A percentile compares a stretch with the other conserved stretches of the same genome.
Evolutionary conservation across 1,140 invertebrate species (phyloP).

Genomic region (Luehdorfia chinensis): DNA sequence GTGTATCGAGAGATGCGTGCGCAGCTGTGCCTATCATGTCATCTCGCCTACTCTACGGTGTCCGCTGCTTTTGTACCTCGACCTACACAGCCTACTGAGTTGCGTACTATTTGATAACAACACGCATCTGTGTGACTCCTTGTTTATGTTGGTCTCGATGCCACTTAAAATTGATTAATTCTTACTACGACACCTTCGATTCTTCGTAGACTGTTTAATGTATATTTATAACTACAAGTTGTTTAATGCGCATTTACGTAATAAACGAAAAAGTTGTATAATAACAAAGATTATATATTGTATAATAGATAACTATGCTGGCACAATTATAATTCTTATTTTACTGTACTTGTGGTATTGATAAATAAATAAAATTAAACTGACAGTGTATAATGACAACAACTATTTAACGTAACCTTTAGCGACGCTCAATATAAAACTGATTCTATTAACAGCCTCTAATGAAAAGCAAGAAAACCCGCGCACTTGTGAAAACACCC

Average conservation of each 20-base stretch:
- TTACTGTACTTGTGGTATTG: too few relatives aligned
- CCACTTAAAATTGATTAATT: conserved; percentile 73
- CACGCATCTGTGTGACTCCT: conserved; percentile 61
- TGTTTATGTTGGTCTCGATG: conserved; percentile 71
- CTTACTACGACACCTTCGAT: conserved; percentile 57
- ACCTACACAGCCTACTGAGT: conserved; percentile 50
- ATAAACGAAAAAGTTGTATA: too few relatives aligned
- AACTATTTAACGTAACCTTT: too few relatives aligned
- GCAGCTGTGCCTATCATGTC: conserved; percentile 46
- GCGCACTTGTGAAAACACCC: conserved; percentile 58
- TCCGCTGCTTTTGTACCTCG: conserved; percentile 27
- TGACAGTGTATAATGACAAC: too few relatives aligned
- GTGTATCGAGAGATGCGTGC: conserved; percentile 61
- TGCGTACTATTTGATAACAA: conserved; percentile 67
- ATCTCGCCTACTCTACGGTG: conserved; percentile 37
- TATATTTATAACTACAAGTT: not conserved
- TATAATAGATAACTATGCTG: too few relatives aligned
- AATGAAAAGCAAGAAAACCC: conserved; percentile 45
- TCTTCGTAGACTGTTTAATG: conserved; percentile 16
- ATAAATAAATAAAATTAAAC: too few relatives aligned
- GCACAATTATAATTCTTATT: too few relatives aligned
- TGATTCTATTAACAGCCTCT: conserved; percentile 27
- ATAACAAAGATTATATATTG: too few relatives aligned
- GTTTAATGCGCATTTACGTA: too few relatives aligned
- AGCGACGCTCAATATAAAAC: conserved; percentile 25